Evolutionary conservation across 2,888 invertebrate species (phyloP).

Genomic region (Platerodrilus igneus): DNA sequence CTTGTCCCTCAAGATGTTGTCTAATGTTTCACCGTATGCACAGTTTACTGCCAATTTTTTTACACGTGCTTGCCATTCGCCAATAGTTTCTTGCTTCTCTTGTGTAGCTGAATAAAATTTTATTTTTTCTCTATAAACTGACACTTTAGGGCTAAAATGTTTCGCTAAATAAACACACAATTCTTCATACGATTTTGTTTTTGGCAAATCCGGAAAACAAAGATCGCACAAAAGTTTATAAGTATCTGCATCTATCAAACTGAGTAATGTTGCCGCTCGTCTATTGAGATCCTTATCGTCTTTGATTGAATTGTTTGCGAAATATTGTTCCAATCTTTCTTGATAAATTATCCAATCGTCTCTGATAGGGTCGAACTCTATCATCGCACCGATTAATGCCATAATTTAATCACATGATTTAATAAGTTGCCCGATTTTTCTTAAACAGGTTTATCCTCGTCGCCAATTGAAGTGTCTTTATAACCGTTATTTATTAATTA

Average conservation of each 20-base stretch:
- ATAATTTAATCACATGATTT: too few relatives aligned
- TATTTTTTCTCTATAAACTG: slow-evolving; percentile 19
- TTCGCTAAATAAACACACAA: slow-evolving; percentile 13
- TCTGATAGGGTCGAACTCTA: not conserved
- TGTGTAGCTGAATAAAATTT: slow-evolving; percentile 27
- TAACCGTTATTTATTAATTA: too few relatives aligned
- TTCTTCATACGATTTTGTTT: slow-evolving; percentile 26
- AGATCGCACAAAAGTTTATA: slow-evolving; percentile 28
- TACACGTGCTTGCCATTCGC: slow-evolving; percentile 25
- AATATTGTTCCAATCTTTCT: slow-evolving; percentile 3
- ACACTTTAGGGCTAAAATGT: slow-evolving; percentile 1
- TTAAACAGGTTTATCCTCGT: too few relatives aligned
- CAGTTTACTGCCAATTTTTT: slow-evolving; percentile 27
- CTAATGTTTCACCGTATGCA: slow-evolving; percentile 22
- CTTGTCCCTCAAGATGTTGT: slow-evolving; percentile 20
- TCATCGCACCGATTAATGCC: not conserved
- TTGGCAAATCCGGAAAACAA: slow-evolving; percentile 27
- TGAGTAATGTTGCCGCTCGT: slow-evolving; percentile 16
- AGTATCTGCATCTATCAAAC: slow-evolving; percentile 22
- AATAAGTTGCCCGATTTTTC: too few relatives aligned
- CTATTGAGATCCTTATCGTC: not conserved
- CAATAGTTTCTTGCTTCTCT: slow-evolving; percentile 21
- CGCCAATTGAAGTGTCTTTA: too few relatives aligned
- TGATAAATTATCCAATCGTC: slow-evolving; percentile 4
- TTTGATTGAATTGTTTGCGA: not conserved